phyloP scores from a whole-genome alignment of 2,113 vertebrate genomes.

The Rhombomys opimus region DNA sequence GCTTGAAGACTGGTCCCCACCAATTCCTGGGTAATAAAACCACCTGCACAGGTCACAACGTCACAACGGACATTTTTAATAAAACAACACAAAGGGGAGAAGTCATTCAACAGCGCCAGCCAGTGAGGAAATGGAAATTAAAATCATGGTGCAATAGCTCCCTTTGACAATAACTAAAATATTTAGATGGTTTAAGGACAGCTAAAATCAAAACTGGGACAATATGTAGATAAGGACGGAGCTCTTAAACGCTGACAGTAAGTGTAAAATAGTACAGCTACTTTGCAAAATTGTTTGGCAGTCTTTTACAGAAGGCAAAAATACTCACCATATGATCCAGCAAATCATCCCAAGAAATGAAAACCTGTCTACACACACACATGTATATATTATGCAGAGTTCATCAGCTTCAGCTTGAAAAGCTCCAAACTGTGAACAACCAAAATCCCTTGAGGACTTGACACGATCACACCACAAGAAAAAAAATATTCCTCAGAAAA shows the following conservation, averaged over 20 bases:
- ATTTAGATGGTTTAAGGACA: not conserved
- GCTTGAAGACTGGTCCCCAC: not conserved
- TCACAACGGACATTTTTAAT: not conserved
- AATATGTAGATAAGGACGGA: not conserved
- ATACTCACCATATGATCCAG: not conserved
- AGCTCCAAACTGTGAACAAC: not conserved
- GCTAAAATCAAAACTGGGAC: not conserved
- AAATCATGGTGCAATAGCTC: not conserved
- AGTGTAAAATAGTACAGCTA: not conserved
- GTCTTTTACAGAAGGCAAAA: not conserved
- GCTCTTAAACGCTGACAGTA: not conserved
- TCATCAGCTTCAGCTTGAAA: not conserved
- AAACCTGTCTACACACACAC: not conserved
- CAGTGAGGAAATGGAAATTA: constrained; percentile 43
- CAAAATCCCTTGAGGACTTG: not conserved
- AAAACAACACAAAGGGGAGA: not conserved
- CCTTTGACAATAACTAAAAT: not conserved
- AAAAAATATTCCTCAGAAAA: not conserved
- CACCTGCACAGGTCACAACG: not conserved
- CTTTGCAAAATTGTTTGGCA: not conserved
- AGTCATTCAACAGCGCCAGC: not conserved
- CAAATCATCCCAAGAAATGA: not conserved
- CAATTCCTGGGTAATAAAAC: not conserved
- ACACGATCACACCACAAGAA: not conserved
- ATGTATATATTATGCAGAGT: not conserved